Conservation (phyloP, 2,113 vertebrate species). For the Thunnus thynnus region DNA sequence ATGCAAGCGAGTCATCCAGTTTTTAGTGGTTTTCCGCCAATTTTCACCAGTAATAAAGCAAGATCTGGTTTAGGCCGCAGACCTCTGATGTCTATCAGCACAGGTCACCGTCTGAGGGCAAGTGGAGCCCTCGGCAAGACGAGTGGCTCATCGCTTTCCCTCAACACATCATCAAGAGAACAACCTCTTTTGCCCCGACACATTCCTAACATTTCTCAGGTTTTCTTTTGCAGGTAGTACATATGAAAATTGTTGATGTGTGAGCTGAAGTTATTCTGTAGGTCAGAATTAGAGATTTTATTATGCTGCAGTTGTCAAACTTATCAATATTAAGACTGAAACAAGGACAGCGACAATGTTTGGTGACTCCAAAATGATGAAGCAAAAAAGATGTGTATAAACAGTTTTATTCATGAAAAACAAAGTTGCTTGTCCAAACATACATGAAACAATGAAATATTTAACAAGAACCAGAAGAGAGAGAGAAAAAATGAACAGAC, state of each 20-base stretch:
- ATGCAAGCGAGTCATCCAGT: slow-evolving; percentile 26
- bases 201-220: slow-evolving; percentile 61
- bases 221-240: slow-evolving; percentile 26
- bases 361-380: neutral
- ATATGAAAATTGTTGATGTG: slow-evolving; percentile 15
- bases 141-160: slow-evolving; percentile 64
- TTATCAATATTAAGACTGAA: slow-evolving; percentile 3
- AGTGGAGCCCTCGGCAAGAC: slow-evolving; percentile 72
- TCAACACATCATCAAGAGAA: slow-evolving; percentile 64
- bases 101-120: slow-evolving; percentile 72
- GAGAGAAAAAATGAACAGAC: slow-evolving; percentile 59
- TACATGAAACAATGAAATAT: slow-evolving; percentile 37
- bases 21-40: slow-evolving; percentile 28
- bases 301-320: slow-evolving; percentile 18
- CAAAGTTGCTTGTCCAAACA: neutral
- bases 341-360: neutral
- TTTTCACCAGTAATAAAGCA: slow-evolving; percentile 42
- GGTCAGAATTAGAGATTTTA: slow-evolving; percentile 6
- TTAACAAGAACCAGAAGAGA: slow-evolving; percentile 32
- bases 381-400: slow-evolving; percentile 7
- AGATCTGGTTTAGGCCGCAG: slow-evolving; percentile 39
- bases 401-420: slow-evolving; percentile 22
- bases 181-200: slow-evolving; percentile 31
- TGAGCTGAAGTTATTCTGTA: neutral
- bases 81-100: slow-evolving; percentile 72